Conservation (phyloP, 2,888 invertebrate species). For the Glaucopsyche alexis region DNA sequence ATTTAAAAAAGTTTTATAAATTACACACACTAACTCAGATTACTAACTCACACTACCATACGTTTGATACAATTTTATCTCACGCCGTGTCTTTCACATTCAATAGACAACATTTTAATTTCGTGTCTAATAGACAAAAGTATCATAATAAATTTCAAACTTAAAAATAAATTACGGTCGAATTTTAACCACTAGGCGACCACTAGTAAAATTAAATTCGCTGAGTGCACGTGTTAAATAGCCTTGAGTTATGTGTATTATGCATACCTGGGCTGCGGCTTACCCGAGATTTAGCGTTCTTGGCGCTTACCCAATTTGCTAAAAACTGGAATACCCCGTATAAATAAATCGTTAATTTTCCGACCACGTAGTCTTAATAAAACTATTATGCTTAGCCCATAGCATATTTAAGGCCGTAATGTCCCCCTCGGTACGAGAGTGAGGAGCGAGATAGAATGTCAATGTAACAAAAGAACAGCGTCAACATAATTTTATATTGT, state of each 20-base stretch:
- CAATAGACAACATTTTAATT: no score
- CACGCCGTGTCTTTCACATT: no score
- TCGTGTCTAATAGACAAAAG: no score
- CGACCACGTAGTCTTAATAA: constrained; percentile 20
- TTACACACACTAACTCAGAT: no score
- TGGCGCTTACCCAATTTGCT: constrained; percentile 41
- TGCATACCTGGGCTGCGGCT: constrained; percentile 39
- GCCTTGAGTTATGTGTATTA: constrained; percentile 27
- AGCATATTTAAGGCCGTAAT: constrained; percentile 11
- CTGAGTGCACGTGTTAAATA: constrained; percentile 12
- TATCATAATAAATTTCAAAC: no score
- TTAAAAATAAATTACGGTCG: no score
- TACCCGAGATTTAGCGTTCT: constrained; percentile 41
- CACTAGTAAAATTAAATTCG: not conserved
- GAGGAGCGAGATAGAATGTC: no score
- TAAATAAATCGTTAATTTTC: constrained; percentile 28
- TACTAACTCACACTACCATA: no score
- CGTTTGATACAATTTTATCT: no score
- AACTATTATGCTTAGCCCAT: constrained; percentile 25
- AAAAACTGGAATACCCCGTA: constrained; percentile 40
- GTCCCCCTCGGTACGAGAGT: not conserved
- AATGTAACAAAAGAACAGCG: no score
- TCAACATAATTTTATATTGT: no score
- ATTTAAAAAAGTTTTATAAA: no score
- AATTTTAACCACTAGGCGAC: not conserved